Percentiles rank a stretch among this genome's conserved stretches.
phyloP scores from a whole-genome alignment of 23 tunicate species.

The Styela plicata region DNA sequence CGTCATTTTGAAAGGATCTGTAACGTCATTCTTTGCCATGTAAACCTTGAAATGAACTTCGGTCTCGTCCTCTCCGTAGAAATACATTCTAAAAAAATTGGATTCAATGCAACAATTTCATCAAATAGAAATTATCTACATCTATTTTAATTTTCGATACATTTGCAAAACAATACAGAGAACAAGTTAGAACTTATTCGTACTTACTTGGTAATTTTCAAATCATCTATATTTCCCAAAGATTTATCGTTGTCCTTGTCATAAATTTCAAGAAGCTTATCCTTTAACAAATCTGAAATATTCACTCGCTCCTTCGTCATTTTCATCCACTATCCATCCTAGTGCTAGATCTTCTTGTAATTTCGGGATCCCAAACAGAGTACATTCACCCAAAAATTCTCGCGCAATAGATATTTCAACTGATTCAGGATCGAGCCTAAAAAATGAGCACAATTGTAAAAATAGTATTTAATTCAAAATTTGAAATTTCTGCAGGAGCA shows the following conservation, averaged over 20 bases:
- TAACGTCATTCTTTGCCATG: constrained; percentile 14
- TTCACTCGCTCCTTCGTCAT: neutral
- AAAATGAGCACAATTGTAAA: too few relatives aligned
- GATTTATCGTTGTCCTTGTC: neutral
- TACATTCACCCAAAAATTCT: neutral
- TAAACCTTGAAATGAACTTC: neutral
- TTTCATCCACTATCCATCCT: neutral
- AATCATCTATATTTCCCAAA: neutral
- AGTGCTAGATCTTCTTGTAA: neutral
- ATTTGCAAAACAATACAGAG: too few relatives aligned
- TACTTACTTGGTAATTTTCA: neutral
- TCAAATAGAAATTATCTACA: too few relatives aligned
- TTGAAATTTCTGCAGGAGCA: too few relatives aligned
- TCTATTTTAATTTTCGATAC: too few relatives aligned
- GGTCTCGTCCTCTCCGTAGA: constrained; percentile 2
- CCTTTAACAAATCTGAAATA: neutral
- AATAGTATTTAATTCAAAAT: too few relatives aligned
- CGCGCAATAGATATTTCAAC: neutral
- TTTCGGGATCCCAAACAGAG: neutral
- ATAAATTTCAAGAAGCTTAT: neutral
- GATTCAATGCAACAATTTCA: too few relatives aligned
- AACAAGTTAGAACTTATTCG: too few relatives aligned
- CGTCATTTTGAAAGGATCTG: constrained; percentile 20
- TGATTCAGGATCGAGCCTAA: neutral
- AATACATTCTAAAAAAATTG: neutral